Evolutionary conservation across 1,140 invertebrate species (phyloP).

Genomic region (Charaxes varanes): DNA sequence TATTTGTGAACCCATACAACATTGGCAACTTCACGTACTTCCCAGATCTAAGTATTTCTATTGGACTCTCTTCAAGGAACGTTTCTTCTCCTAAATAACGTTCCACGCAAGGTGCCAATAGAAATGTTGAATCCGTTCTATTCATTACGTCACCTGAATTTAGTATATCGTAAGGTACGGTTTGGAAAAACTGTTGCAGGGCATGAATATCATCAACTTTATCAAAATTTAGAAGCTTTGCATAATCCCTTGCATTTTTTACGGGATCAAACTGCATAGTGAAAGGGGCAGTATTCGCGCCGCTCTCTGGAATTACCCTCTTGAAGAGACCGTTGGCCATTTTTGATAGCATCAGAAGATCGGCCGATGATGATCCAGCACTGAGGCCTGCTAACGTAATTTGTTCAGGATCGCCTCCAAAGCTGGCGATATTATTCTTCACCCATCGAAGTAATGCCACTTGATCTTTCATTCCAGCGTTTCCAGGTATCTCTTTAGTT

Average conservation of each 20-base stretch:
- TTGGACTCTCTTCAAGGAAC: slow-evolving; percentile 20
- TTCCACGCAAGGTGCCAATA: slow-evolving; percentile 24
- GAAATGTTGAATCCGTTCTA: slow-evolving; percentile 5
- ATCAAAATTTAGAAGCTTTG: slow-evolving; percentile 15
- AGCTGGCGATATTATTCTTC: slow-evolving; percentile 30
- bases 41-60: slow-evolving; percentile 21
- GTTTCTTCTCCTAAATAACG: slow-evolving; percentile 15
- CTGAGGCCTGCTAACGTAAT: slow-evolving; percentile 37
- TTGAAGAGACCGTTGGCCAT: slow-evolving; percentile 37
- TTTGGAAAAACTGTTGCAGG: background rate
- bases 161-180: background rate
- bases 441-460: slow-evolving; percentile 37
- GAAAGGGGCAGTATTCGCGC: slow-evolving; percentile 18
- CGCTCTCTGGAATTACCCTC: slow-evolving; percentile 37
- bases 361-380: slow-evolving; percentile 31
- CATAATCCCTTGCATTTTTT: slow-evolving; percentile 30
- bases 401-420: slow-evolving; percentile 41
- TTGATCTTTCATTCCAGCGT: slow-evolving; percentile 44
- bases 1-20: slow-evolving; percentile 21
- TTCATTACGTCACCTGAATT: background rate
- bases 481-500: slow-evolving; percentile 31
- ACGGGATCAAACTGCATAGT: slow-evolving; percentile 34
- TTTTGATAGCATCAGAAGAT: slow-evolving; percentile 36
- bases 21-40: slow-evolving; percentile 18
- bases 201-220: background rate